Percentiles rank a stretch among this genome's conserved stretches.
Evolutionary conservation across 2,888 invertebrate genomes (phyloP).

Genomic region (Drosophila ustulata): DNA sequence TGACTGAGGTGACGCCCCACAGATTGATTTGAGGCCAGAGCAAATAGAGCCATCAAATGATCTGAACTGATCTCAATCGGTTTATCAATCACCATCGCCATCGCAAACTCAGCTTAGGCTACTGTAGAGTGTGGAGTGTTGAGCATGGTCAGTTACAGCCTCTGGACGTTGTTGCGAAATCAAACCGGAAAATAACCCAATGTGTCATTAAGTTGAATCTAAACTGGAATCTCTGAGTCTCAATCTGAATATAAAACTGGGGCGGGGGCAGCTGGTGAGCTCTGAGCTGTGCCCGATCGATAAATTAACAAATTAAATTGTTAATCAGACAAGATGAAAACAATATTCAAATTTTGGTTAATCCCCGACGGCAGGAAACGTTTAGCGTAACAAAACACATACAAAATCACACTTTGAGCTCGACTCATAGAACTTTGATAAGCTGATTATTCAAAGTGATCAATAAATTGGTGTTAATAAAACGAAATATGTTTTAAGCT

Average conservation of each 20-base stretch:
- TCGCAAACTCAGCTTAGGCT: background rate
- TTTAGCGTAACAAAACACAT: slow-evolving; percentile 4
- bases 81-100: background rate
- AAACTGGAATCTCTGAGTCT: background rate
- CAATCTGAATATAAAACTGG: background rate
- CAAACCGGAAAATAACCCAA: slow-evolving; percentile 26
- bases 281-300: background rate
- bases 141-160: slow-evolving; percentile 38
- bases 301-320: slow-evolving; percentile 3
- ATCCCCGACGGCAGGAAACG: slow-evolving; percentile 13
- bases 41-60: slow-evolving; percentile 17
- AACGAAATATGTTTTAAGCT: too few relatives aligned
- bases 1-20: background rate
- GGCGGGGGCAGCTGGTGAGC: background rate
- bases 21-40: slow-evolving; percentile 1
- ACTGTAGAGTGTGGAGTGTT: slow-evolving; percentile 8
- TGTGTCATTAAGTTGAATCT: slow-evolving; percentile 18
- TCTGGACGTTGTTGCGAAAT: background rate
- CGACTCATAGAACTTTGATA: background rate
- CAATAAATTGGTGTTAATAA: too few relatives aligned
- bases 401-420: slow-evolving; percentile 1
- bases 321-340: slow-evolving; percentile 13
- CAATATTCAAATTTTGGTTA: slow-evolving; percentile 25
- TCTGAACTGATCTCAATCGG: slow-evolving; percentile 9
- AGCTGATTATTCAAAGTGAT: background rate